Percentiles rank a stretch among this genome's conserved stretches.
Evolutionary conservation across 2,797 vertebrate genomes (phyloP).

Genomic region (Benthosema pterotum): DNA sequence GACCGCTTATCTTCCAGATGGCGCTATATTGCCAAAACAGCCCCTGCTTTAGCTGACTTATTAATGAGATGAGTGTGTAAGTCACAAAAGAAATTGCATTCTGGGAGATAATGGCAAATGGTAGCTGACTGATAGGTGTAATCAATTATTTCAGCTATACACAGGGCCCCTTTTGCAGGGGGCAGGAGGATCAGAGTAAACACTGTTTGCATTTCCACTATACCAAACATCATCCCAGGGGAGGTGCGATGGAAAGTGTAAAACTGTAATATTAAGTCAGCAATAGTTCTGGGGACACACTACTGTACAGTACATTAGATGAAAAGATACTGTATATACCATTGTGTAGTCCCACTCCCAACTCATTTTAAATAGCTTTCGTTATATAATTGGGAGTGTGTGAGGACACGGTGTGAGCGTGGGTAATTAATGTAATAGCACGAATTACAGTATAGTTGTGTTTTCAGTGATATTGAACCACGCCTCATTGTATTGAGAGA

Average conservation of each 20-base stretch:
- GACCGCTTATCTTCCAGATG: slow-evolving; percentile 13
- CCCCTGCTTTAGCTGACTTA: slow-evolving; percentile 13
- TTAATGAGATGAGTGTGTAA: slow-evolving; percentile 18
- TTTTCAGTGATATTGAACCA: too few relatives aligned
- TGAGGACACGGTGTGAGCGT: slow-evolving; percentile 26
- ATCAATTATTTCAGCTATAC: slow-evolving; percentile 7
- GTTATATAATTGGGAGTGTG: slow-evolving; percentile 32
- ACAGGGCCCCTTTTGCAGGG: neutral
- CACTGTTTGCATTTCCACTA: neutral
- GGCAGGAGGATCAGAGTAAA: slow-evolving; percentile 1
- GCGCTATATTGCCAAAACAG: slow-evolving; percentile 26
- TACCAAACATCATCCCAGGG: neutral
- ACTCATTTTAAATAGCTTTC: slow-evolving; percentile 24
- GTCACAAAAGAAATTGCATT: neutral
- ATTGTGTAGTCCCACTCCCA: slow-evolving; percentile 7
- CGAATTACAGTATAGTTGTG: neutral
- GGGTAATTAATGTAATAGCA: slow-evolving; percentile 9
- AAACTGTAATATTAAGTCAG: neutral
- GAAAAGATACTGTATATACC: neutral
- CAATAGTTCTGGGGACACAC: neutral
- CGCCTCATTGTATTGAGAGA: too few relatives aligned
- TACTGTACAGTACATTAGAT: slow-evolving; percentile 13
- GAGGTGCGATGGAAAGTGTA: neutral
- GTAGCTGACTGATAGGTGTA: neutral
- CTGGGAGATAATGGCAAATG: neutral